phyloP scores from a whole-genome alignment of 2,888 invertebrate species.

The Rugalucina vietnamica region DNA sequence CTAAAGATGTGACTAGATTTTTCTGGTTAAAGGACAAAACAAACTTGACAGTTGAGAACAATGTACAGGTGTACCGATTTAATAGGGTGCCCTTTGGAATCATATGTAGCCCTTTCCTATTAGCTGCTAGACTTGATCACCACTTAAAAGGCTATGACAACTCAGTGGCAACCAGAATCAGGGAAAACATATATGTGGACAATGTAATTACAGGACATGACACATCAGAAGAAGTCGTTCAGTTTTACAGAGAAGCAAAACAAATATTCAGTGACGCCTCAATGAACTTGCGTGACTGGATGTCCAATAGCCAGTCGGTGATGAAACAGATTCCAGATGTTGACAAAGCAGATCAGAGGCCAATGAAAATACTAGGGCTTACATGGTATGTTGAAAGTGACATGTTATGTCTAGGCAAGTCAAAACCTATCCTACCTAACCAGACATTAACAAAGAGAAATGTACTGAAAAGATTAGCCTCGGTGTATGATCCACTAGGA shows the following conservation, averaged over 20 bases:
- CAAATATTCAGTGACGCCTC: slow-evolving; percentile 8
- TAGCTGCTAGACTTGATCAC: slow-evolving; percentile 3
- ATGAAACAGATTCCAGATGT: not conserved
- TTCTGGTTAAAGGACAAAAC: slow-evolving; percentile 12
- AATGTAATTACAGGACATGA: slow-evolving; percentile 18
- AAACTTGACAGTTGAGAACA: not conserved
- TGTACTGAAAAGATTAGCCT: slow-evolving; percentile 2
- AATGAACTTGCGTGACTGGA: slow-evolving; percentile 26
- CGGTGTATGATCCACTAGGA: slow-evolving; percentile 18
- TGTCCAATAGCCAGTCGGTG: not conserved
- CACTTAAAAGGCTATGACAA: slow-evolving; percentile 1
- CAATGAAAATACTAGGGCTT: slow-evolving; percentile 16
- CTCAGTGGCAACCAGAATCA: not conserved
- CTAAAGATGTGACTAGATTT: slow-evolving; percentile 36
- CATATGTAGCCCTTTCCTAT: slow-evolving; percentile 8
- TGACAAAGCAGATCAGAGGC: not conserved
- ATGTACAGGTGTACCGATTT: slow-evolving; percentile 9
- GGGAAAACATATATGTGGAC: slow-evolving; percentile 18
- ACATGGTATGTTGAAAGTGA: slow-evolving; percentile 24
- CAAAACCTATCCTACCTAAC: not conserved
- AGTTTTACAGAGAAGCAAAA: slow-evolving; percentile 14
- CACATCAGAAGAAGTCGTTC: slow-evolving; percentile 6
- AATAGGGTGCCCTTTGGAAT: slow-evolving; percentile 18
- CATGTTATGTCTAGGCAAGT: not conserved
- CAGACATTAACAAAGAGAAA: not conserved